Evolutionary conservation across 2,113 vertebrate species (phyloP), one percentile per base, ranked within the genome.

Genomic region (Mormoops blainvillei): DNA sequence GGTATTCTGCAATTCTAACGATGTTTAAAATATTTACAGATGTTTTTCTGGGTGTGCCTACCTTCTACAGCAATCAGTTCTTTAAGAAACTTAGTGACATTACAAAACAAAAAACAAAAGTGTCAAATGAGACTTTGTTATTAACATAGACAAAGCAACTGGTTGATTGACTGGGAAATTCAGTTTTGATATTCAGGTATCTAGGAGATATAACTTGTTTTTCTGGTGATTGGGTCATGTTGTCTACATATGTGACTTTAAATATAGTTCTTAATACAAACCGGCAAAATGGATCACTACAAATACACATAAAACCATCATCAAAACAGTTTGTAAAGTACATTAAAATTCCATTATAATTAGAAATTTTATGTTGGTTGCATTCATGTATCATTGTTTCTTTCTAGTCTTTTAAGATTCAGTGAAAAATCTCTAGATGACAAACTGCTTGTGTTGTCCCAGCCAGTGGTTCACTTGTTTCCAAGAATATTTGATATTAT

Each of bases 401-500:
- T 80, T 87, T 78, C 56, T 33, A 94, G 63, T 18, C 52, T 83
- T 90, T 94, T 74, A 74, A 85, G 12, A 22, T 45, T 73, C 20
- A 70, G 26, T 38, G 19, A 89, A 92, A 91, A 88, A 68, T 48
- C 65, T 89, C 81, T 24, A 87, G 74, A 76, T 56, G 88, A 73
- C 26, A 86, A 93, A 86, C n/a, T 74, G 38, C 41, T 92, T 95
- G 58, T 87, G 52, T 91, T 88, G 33, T 9, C 3, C 15, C 22
- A 89, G 70, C 4, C 45, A 91, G 74, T 70, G 26, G 9, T 87
- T 94, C 11, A 36, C 18, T 94, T 81, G 54, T 91, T 85, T 94
- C 38, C 28, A 95, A 43, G 20, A 87, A 89, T 91, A 95, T 88
- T 95, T 94, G 81, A 61, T 97, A 83, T 78, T 83, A 43, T 94